Percentiles rank a stretch among this genome's conserved stretches.
Conservation (phyloP, 2,888 invertebrate species). For the Muschampia plurimacula region DNA sequence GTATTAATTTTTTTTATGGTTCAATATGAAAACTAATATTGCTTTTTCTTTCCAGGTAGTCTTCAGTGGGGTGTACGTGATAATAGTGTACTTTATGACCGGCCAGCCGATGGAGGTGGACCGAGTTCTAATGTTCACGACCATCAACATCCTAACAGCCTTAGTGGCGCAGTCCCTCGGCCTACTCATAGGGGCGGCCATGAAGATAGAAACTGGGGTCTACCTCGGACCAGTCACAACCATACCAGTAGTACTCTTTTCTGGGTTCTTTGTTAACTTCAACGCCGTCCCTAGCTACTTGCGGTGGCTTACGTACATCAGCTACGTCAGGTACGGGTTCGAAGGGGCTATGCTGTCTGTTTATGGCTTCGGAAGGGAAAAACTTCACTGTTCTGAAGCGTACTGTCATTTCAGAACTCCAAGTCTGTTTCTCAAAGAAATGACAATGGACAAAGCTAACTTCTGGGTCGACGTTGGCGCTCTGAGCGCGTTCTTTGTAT, state of each 20-base stretch:
- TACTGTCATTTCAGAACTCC: conserved; percentile 95
- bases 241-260: conserved; percentile 96
- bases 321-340: conserved; percentile 95
- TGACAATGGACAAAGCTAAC: conserved; percentile 92
- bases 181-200: conserved; percentile 96
- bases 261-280: conserved; percentile 97
- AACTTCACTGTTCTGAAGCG: conserved; percentile 92
- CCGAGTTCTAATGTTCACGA: conserved; percentile 92
- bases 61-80: conserved; percentile 93
- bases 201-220: conserved; percentile 93
- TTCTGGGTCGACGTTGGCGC: conserved; percentile 95
- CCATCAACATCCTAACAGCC: conserved; percentile 91
- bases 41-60: conserved; percentile 87
- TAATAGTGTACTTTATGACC: conserved; percentile 98
- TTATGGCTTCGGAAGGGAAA: conserved; percentile 94
- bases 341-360: conserved; percentile 96
- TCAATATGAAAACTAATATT: no score
- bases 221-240: conserved; percentile 95
- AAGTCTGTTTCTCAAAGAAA: conserved; percentile 92
- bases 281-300: conserved; percentile 95
- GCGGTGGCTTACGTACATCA: conserved; percentile 95
- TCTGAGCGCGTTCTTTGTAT: conserved; percentile 92
- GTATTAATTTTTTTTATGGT: no score
- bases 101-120: conserved; percentile 96
- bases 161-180: conserved; percentile 97